Base-by-base conservation (phyloP, 2,797 vertebrate species). In the Sphaeramia orbicularis region DNA sequence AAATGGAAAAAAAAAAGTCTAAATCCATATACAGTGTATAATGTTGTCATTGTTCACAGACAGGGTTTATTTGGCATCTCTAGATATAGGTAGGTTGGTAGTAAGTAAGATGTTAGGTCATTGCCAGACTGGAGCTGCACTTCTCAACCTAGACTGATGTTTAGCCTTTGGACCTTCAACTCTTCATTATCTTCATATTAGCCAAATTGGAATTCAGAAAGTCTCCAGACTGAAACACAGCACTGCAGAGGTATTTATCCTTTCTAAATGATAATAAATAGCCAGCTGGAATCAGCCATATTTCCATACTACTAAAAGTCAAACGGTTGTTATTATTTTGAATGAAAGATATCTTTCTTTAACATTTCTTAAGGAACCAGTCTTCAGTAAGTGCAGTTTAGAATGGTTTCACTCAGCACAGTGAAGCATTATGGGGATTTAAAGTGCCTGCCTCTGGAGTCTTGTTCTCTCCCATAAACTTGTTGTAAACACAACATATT, bases 401-500 rank as follows among this genome's bases (percentile, higher is more conserved):
- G 37, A 69, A 45, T 57, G 27, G 53, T 76, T 78, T 76, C 55
- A 77, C 71, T 78, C 37, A 57, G 38, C 41, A 80, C 71, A 83
- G 67, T 52, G 50, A 59, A 58, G 54, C 45, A 65, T 73, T 78
- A 76, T 80, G 45, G 60, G 49, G 35, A 58, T 74, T 65, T 61
- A 59, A 65, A 15, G 10, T 14, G 52, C 66, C 52, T 64, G 21
- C 52, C 59, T 69, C 68, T 70, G 16, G 59, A 71, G 76, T 56
- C 70, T 56, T 9, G 43, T 78, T 54, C 64, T 53, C 67, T 68
- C 61, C 52, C 55, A 61, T 27, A 71, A 57, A 69, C 49, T 50
- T 3, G 16, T 48, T 72, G 57, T 83, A 80, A 89, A 85, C 68
- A 76, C 71, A 44, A 24, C 50, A 62, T 47, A 65, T 80, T 80